Conservation (phyloP, 1,140 invertebrate genomes). For the Bombus waltoni region DNA sequence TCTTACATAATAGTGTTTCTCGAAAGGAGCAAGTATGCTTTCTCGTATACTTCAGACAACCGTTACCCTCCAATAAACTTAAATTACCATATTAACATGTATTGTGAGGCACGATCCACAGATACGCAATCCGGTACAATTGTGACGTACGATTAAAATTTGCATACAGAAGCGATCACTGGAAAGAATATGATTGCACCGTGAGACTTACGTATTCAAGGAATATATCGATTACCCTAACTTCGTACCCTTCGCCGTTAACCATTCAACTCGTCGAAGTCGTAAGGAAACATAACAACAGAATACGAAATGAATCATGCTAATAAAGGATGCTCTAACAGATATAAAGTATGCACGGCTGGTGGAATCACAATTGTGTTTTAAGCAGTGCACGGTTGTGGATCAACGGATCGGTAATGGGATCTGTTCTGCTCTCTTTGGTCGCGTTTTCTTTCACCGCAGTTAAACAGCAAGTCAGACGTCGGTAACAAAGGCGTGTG, state of each 20-base stretch:
- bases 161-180: neutral
- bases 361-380: constrained; percentile 24
- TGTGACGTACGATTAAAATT: neutral
- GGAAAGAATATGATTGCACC: neutral
- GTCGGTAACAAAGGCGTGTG: constrained; percentile 32
- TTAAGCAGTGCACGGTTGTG: neutral
- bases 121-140: neutral
- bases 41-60: neutral
- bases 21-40: neutral
- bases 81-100: neutral
- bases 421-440: constrained; percentile 14
- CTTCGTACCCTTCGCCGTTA: neutral
- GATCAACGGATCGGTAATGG: constrained; percentile 25
- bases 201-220: neutral
- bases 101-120: neutral
- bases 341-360: neutral
- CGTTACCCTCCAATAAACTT: neutral
- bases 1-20: neutral
- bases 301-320: neutral
- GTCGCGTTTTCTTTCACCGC: constrained; percentile 6
- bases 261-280: neutral
- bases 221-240: constrained; percentile 13
- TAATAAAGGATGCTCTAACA: constrained; percentile 3
- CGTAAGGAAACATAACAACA: constrained; percentile 9
- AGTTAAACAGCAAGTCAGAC: neutral